Conservation (phyloP, 2,888 invertebrate genomes). For the Parelbella ahira region DNA sequence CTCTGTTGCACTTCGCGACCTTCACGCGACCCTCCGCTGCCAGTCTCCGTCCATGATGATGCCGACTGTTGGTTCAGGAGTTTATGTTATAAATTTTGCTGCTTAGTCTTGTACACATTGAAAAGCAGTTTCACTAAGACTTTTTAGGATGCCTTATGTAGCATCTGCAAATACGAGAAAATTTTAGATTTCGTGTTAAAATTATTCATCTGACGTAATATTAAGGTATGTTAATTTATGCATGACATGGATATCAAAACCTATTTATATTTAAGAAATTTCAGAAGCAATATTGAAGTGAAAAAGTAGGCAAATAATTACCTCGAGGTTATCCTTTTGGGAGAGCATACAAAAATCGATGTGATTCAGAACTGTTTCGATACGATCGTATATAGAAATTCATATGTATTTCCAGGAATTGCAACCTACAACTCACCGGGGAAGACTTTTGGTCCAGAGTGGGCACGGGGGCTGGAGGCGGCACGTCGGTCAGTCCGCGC, state of each 20-base stretch:
- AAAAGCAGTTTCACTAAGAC: too few relatives aligned
- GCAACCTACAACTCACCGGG: slow-evolving; percentile 77
- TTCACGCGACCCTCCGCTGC: slow-evolving; percentile 65
- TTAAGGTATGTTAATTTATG: too few relatives aligned
- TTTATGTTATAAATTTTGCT: too few relatives aligned
- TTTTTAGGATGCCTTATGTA: too few relatives aligned
- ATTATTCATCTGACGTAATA: too few relatives aligned
- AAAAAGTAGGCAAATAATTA: too few relatives aligned
- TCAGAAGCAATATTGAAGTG: too few relatives aligned
- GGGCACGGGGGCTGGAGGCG: slow-evolving; percentile 67
- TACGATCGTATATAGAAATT: not conserved
- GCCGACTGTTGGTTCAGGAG: slow-evolving; percentile 49
- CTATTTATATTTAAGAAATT: too few relatives aligned
- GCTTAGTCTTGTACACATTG: too few relatives aligned
- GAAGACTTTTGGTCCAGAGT: slow-evolving; percentile 84
- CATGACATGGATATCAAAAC: too few relatives aligned
- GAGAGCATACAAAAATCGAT: slow-evolving; percentile 16
- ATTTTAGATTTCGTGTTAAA: too few relatives aligned
- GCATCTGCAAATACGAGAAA: too few relatives aligned
- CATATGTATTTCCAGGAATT: not conserved
- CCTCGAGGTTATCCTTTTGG: slow-evolving; percentile 22
- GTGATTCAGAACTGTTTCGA: not conserved
- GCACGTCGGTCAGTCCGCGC: slow-evolving; percentile 91
- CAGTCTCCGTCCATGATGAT: slow-evolving; percentile 74
- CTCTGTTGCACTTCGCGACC: slow-evolving; percentile 53